Percentiles rank a stretch among this genome's conserved stretches.
phyloP scores from a whole-genome alignment of 2,888 invertebrate genomes.

The Cheiracanthium punctorium region DNA sequence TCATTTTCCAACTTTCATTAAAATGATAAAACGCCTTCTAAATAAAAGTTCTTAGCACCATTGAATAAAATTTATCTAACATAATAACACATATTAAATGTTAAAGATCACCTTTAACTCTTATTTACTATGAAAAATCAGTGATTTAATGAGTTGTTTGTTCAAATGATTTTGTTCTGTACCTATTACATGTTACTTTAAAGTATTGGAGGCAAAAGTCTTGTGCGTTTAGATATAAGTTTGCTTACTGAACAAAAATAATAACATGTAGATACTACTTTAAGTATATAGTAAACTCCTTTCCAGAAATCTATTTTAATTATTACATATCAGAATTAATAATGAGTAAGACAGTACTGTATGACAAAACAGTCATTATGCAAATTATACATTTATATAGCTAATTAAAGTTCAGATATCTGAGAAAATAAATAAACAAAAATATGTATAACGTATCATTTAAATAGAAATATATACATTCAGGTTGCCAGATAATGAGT shows the following conservation, averaged over 20 bases:
- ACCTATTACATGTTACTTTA: not conserved
- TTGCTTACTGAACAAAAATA: not conserved
- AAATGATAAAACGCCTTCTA: not conserved
- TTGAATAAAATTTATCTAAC: not conserved
- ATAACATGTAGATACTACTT: not conserved
- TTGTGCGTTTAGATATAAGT: constrained; percentile 16
- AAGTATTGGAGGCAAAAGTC: not conserved
- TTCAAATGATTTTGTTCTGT: not conserved
- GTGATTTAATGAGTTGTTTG: no score
- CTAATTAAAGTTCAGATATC: no score
- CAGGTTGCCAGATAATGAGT: no score
- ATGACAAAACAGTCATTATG: no score
- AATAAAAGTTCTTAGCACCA: not conserved
- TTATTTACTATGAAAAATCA: no score
- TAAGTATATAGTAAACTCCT: not conserved
- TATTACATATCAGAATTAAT: not conserved
- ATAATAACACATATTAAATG: not conserved
- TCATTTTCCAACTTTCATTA: not conserved
- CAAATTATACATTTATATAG: no score
- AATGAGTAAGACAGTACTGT: not conserved
- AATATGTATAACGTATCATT: no score
- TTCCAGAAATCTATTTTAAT: not conserved
- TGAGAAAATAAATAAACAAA: no score
- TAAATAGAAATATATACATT: no score
- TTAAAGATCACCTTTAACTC: not conserved